Base-by-base conservation (phyloP, 2,113 vertebrate species). In the Osmerus mordax region DNA sequence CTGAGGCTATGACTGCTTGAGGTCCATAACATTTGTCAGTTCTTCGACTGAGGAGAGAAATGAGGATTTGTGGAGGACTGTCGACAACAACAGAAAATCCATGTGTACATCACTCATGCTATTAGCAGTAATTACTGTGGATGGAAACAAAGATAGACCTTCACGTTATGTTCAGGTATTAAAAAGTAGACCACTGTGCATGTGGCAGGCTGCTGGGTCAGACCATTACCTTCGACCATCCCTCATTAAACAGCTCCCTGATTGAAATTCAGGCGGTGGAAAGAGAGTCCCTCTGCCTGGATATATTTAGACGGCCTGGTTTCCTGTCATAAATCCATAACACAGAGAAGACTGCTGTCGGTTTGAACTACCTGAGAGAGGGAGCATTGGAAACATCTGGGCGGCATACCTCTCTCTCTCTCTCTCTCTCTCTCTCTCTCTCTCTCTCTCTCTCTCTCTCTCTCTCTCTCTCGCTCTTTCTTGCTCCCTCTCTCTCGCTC, bases 241-340 rank as follows among this genome's bases (percentile, higher is more conserved):
- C 71, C 67, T 78, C 64, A 62, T 68, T 23, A 61, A 68, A 52
- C 81, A 55, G 29, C 18, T 77, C 28, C 73, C 73, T 78, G 77
- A 76, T 84, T 83, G 69, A 86, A 78, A 82, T 85, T 80, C 73
- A 83, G 81, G 56, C 28, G 68, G 62, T 18, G 41, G 71, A 47
- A 67, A 80, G 69, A 75, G 87, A 67, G 71, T 60, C 74, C 74
- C 70, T 79, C 74, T 77, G 59, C 69, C 29, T 52, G 54, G 77
- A 67, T 87, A 85, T 81, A 83, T 84, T 87, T 88, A 86, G 83
- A 58, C n/a, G 52, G 56, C 70, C 61, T 32, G 60, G 69, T 88
- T 86, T 90, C 75, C 77, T 85, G 78, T 81, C 78, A 76, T 82
- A 83, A 86, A 87, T 82, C 61, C 72, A 73, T 72, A 73, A 78